Evolutionary conservation across 2,888 invertebrate species (phyloP).

Genomic region (Corythucha ciliata): DNA sequence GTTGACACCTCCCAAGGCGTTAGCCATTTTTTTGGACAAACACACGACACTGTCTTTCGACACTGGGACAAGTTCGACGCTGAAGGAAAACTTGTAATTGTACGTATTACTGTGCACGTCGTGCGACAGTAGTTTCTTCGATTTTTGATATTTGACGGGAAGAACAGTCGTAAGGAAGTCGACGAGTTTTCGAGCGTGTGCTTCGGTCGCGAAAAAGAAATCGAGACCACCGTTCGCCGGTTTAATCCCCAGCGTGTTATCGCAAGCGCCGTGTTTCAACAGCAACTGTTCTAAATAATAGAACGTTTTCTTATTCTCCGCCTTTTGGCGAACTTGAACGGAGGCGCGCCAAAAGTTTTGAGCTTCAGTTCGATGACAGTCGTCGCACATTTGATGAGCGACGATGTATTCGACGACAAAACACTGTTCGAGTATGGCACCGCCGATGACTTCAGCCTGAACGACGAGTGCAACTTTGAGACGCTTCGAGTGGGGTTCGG

Average conservation of each 20-base stretch:
- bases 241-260: conserved; percentile 79
- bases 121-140: conserved; percentile 92
- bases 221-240: conserved; percentile 85
- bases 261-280: conserved; percentile 88
- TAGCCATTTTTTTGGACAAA: conserved; percentile 73
- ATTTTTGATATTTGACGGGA: conserved; percentile 78
- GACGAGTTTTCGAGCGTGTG: conserved; percentile 87
- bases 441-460: conserved; percentile 87
- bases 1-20: conserved; percentile 77
- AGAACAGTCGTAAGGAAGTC: conserved; percentile 83
- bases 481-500: conserved; percentile 96
- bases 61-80: conserved; percentile 90
- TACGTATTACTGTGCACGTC: conserved; percentile 94
- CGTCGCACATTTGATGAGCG: conserved; percentile 91
- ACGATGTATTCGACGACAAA: conserved; percentile 90
- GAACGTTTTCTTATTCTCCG: conserved; percentile 92
- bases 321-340: conserved; percentile 76
- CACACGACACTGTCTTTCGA: conserved; percentile 92
- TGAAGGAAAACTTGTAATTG: conserved; percentile 91
- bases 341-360: conserved; percentile 94
- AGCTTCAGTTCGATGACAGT: conserved; percentile 93
- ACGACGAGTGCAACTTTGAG: conserved; percentile 85
- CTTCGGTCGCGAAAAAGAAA: conserved; percentile 84
- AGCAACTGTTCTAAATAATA: conserved; percentile 96
- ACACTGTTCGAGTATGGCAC: conserved; percentile 84